Evolutionary conservation across 1,140 invertebrate genomes (phyloP), one percentile per base, ranked within the genome.

Genomic region (Caerostris darwini): DNA sequence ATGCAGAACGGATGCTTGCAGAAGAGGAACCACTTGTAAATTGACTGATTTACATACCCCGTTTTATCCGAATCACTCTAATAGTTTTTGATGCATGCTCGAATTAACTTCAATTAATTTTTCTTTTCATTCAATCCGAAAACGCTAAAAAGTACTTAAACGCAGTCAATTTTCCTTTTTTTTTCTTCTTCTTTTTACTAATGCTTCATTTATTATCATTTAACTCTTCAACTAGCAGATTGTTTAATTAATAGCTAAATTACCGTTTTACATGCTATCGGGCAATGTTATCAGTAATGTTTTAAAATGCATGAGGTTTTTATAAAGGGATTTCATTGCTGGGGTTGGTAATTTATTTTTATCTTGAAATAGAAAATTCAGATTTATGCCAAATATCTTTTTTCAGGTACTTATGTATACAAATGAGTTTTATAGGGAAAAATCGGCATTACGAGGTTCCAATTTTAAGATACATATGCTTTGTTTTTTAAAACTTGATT

Each of bases 201-300:
- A 34, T 64, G 6, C 64, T 87, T 87, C 34, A 19, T 53, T 54
- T 53, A 64, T 50, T 64, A 50, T n/a, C 34, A 17, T 87, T 87
- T 87, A 64, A 19, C 59, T 87, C 85, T 61, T 61, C 85, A 53
- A n/a, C 58, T 61, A 64, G 50, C 53, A 10, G 58, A 61, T 50
- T 54, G 85, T 64, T 87, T 87, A 87, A 87, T 87, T 87, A 87
- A 87, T 87, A 61, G 85, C 57, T 87, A 87, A 87, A 87, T 87
- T 87, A 87, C 56, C 85, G 85, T 87, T 87, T 87, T 87, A 87
- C 85, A 87, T 87, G 85, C 85, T 14, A 87, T 64, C 12, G 50
- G 14, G 53, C 59, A 87, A 87, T 50, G 59, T n/a, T 50, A 77
- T 53, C 69, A 6, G 58, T 34, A 19, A 14, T 7, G 34, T 83